These are phyloP conservation scores for Calameuta pallipes DNA, from an alignment of 2,888 invertebrate species.

Conservation along the genomic window DNA sequence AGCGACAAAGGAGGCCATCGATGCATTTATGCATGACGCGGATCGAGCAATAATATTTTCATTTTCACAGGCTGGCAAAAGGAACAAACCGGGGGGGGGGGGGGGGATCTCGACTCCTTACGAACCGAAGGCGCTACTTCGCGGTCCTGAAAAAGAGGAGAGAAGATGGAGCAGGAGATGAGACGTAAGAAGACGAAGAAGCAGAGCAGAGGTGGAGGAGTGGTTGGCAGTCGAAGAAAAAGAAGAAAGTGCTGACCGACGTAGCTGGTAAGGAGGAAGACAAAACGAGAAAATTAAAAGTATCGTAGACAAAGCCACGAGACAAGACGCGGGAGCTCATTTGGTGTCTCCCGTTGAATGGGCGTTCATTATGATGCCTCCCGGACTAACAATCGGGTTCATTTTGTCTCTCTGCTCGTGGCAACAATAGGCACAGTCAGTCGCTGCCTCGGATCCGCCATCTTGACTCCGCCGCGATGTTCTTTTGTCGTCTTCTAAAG, in stretches of 20 bases:
- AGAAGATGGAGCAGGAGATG: neutral
- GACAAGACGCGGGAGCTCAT: conserved; percentile 62
- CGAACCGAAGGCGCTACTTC: neutral
- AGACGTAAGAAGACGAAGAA: neutral
- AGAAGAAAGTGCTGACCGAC: neutral
- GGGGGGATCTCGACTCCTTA: neutral
- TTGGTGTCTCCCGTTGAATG: conserved; percentile 62
- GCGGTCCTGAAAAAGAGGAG: neutral
- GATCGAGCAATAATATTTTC: conserved; percentile 62
- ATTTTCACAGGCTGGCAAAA: conserved; percentile 38
- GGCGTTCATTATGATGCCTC: conserved; percentile 64
- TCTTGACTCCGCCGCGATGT: conserved; percentile 61
- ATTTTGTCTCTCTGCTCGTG: conserved; percentile 63
- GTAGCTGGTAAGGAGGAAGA: conserved; percentile 34
- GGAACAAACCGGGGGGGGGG: conserved; percentile 28
- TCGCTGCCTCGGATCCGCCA: conserved; percentile 54
- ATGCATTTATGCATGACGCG: conserved; percentile 53
- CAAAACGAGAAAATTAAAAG: conserved; percentile 61
- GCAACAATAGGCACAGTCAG: conserved; percentile 52
- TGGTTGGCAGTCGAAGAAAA: neutral
- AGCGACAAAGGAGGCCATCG: conserved; percentile 43
- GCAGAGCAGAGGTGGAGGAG: neutral
- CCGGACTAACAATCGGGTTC: conserved; percentile 64
- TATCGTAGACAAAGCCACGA: conserved; percentile 59
- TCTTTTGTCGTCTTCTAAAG: conserved; percentile 61